Evolutionary conservation across 2,888 invertebrate genomes (phyloP).

Genomic region (Ochropleura leucogaster): DNA sequence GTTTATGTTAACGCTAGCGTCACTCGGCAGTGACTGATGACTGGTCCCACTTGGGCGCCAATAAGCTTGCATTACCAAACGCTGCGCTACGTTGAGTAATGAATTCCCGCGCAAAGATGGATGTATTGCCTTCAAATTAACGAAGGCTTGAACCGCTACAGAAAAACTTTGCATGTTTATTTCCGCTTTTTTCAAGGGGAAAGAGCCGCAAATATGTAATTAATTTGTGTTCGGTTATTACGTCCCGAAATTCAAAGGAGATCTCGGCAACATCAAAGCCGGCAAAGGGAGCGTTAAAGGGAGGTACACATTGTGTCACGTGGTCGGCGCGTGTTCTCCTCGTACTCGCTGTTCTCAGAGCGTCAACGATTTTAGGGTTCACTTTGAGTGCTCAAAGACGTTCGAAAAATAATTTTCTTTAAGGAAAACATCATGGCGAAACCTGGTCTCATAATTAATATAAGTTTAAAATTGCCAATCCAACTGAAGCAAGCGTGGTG

Average conservation of each 20-base stretch:
- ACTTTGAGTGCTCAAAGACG: constrained; percentile 20
- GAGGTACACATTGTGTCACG: constrained; percentile 52
- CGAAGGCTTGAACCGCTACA: background rate
- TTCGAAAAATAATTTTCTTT: background rate
- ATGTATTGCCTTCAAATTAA: constrained; percentile 45
- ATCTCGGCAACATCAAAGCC: constrained; percentile 51
- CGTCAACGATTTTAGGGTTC: constrained; percentile 2
- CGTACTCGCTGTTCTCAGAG: background rate
- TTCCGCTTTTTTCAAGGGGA: background rate
- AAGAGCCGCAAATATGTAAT: constrained; percentile 48
- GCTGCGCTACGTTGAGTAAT: constrained; percentile 47
- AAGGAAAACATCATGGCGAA: background rate
- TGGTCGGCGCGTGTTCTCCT: constrained; percentile 46
- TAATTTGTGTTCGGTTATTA: constrained; percentile 41
- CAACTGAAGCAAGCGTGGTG: background rate
- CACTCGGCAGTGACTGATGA: constrained; percentile 55
- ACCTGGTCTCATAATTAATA: background rate
- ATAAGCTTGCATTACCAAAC: constrained; percentile 38
- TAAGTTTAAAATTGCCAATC: background rate
- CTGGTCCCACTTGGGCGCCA: constrained; percentile 64
- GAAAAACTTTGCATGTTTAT: background rate
- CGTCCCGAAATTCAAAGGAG: constrained; percentile 52
- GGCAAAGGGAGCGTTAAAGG: constrained; percentile 27
- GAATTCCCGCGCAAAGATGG: constrained; percentile 35
- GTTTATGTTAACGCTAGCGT: constrained; percentile 44